Percentiles rank a stretch among this genome's conserved stretches.
Evolutionary conservation across 92 coral and sea anemone genomes (phyloP).

Genomic region (Isaurus tuberculatus): DNA sequence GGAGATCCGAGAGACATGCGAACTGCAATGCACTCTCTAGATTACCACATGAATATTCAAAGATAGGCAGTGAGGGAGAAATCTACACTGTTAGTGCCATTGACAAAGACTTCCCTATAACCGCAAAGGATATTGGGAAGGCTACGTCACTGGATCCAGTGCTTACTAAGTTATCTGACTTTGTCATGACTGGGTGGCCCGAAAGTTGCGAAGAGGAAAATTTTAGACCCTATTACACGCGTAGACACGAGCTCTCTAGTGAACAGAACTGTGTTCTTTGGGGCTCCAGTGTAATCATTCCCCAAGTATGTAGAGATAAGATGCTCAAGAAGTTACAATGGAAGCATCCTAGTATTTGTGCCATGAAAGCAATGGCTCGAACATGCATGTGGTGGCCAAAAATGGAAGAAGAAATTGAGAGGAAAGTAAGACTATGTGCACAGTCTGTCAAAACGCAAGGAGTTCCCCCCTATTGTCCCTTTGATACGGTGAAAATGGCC

Average conservation of each 20-base stretch:
- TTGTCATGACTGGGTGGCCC: slow-evolving; percentile 14
- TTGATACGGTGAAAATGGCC: too few species aligned
- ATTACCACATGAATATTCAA: slow-evolving; percentile 47
- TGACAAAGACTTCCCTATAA: slow-evolving; percentile 60
- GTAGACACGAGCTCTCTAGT: background rate
- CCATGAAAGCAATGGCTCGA: too few species aligned
- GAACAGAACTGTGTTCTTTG: background rate
- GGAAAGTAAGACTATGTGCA: too few species aligned
- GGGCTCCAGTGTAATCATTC: background rate
- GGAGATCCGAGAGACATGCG: background rate
- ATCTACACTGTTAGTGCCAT: slow-evolving; percentile 53
- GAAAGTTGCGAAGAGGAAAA: background rate
- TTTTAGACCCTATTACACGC: background rate
- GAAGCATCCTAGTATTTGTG: too few species aligned
- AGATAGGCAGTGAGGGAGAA: slow-evolving; percentile 46
- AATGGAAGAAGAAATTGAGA: too few species aligned
- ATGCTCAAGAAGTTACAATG: background rate
- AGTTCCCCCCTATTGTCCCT: too few species aligned
- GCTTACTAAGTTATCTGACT: background rate
- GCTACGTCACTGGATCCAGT: slow-evolving; percentile 30
- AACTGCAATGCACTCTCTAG: background rate
- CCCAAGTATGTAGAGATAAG: background rate
- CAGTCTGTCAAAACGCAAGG: too few species aligned
- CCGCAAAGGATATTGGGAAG: slow-evolving; percentile 61
- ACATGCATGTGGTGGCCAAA: too few species aligned